These are phyloP conservation scores for Phaedon cochleariae DNA, from an alignment of 2,888 invertebrate genomes.

Conservation along the genomic window DNA sequence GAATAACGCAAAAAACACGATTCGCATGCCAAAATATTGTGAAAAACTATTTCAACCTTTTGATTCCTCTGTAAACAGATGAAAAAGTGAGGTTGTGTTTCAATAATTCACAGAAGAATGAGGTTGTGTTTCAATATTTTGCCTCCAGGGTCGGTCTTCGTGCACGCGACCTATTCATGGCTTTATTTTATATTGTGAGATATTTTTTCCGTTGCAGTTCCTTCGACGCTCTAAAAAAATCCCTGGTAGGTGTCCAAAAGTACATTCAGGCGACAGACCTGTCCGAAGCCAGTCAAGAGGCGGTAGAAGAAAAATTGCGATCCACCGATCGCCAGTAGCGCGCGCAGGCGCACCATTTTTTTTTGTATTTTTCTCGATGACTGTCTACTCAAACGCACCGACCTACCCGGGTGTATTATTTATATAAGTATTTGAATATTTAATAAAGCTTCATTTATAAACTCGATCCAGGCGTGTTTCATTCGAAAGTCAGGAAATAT, in stretches of 20 bases:
- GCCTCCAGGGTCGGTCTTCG: too few species aligned
- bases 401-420: constrained; percentile 59
- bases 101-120: too few species aligned
- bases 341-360: constrained; percentile 16
- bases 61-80: too few species aligned
- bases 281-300: constrained; percentile 92
- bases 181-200: too few species aligned
- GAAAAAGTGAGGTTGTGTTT: too few species aligned
- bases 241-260: constrained; percentile 95
- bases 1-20: too few species aligned
- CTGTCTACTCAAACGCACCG: constrained; percentile 57
- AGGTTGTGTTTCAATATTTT: too few species aligned
- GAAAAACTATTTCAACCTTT: too few species aligned
- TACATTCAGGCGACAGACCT: constrained; percentile 97
- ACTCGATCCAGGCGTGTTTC: constrained; percentile 40
- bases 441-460: constrained; percentile 63
- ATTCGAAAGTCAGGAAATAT: background rate
- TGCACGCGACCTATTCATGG: too few species aligned
- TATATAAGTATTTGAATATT: constrained; percentile 63
- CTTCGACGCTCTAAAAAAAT: constrained; percentile 97
- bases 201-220: constrained; percentile 87
- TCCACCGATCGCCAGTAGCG: constrained; percentile 90
- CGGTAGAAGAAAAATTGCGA: constrained; percentile 92
- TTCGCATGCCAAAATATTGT: too few species aligned
- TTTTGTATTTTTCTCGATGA: constrained; percentile 44